Percentiles rank a stretch among this genome's conserved stretches.
These are phyloP conservation scores for Lophotis ruficrista DNA, from an alignment of 2,113 vertebrate species.

Conservation along the genomic window DNA sequence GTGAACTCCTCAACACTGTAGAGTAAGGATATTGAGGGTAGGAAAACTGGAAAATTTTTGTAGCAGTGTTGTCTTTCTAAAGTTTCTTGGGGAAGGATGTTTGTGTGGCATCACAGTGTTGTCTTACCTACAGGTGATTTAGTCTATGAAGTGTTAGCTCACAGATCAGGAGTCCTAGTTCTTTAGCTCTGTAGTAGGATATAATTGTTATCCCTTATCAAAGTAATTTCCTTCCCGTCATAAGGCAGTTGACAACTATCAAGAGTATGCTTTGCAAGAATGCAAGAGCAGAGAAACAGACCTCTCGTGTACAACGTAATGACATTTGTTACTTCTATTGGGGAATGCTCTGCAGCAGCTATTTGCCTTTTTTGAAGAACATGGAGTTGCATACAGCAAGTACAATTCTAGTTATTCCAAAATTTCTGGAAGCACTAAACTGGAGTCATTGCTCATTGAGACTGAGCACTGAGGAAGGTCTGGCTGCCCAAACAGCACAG, in stretches of 20 bases:
- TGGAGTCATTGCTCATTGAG: rapidly evolving
- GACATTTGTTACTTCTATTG: neutral
- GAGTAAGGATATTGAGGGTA: neutral
- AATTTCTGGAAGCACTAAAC: neutral
- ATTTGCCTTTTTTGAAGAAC: neutral
- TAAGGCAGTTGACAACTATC: rapidly evolving
- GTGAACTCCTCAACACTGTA: rapidly evolving
- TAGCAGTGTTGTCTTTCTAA: rapidly evolving
- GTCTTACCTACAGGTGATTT: neutral
- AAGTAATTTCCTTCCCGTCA: neutral
- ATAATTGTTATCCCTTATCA: neutral
- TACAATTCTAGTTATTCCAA: neutral
- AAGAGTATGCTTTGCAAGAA: neutral
- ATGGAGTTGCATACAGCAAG: neutral
- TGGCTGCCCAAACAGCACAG: neutral
- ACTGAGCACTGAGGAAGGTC: neutral
- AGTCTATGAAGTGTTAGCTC: neutral
- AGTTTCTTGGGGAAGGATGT: neutral
- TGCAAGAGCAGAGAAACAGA: neutral
- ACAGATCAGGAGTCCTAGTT: neutral
- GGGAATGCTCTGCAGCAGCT: neutral
- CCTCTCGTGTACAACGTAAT: rapidly evolving
- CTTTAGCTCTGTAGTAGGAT: neutral
- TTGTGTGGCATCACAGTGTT: neutral
- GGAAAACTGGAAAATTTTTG: neutral